These are phyloP conservation scores for Dipodomys merriami DNA, from an alignment of 2,113 vertebrate species.

Conservation along the genomic window DNA sequence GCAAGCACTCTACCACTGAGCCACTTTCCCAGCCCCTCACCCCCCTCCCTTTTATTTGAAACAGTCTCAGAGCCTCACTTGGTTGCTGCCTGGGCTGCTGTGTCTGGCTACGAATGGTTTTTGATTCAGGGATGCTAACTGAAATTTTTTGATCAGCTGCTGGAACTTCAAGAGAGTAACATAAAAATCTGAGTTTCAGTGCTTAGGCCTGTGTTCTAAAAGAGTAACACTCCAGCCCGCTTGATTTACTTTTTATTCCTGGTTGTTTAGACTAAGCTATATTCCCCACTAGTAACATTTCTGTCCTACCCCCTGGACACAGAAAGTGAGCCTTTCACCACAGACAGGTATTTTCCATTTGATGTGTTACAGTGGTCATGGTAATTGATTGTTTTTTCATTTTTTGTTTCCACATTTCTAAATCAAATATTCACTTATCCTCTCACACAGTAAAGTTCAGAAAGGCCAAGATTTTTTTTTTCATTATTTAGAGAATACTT, in stretches of 20 bases:
- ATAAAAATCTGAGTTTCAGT: slow-evolving; percentile 1
- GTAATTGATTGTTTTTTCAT: background rate
- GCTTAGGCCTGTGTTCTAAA: background rate
- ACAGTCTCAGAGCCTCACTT: too few relatives aligned
- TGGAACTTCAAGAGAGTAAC: background rate
- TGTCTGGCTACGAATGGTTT: background rate
- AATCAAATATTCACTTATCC: slow-evolving; percentile 33
- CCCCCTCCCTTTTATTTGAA: too few relatives aligned
- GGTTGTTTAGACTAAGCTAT: background rate
- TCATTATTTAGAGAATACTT: too few relatives aligned
- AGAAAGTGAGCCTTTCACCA: background rate
- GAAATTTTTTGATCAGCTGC: background rate
- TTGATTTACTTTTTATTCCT: background rate
- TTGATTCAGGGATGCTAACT: background rate
- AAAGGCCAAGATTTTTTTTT: background rate
- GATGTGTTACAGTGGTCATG: background rate
- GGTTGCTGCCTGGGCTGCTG: too few relatives aligned
- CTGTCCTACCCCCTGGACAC: background rate
- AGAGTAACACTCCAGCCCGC: background rate
- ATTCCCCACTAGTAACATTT: background rate
- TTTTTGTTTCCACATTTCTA: slow-evolving; percentile 43
- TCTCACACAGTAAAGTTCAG: too few relatives aligned
- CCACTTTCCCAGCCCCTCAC: too few relatives aligned
- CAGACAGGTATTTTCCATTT: background rate
- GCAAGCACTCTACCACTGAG: too few relatives aligned